Evolutionary conservation across 2,888 invertebrate species (phyloP), one percentile per base, ranked within the genome.

Genomic region (Acleris emargana): DNA sequence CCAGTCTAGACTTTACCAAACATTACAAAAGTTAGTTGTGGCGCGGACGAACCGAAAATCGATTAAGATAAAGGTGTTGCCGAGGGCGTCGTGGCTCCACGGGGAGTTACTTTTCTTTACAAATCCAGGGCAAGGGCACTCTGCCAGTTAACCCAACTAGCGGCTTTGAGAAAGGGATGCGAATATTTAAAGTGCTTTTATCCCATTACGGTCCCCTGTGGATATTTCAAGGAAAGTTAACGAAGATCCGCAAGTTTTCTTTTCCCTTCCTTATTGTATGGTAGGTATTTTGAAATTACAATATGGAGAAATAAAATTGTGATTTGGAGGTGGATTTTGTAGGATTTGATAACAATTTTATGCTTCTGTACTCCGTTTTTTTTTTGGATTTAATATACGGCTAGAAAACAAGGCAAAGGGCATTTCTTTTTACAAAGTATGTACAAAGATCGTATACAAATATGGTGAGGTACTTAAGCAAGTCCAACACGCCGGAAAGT

Each of bases 161-260:
- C 43, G 60, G 50, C 38, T 55, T 51, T n/a, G 53, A 64, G 64
- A 61, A 66, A 66, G 54, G 59, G 64, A 60, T 57, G 60, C 54
- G 60, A 50, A 55, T 60, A 66, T 66, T 66, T 66, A 61, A 61
- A 74, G 70, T 71, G 67, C 68, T 73, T 70, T 74, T 72, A 76
- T 75, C 70, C 69, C 70, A 73, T 76, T 75, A 76, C 64, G 69
- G 67, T 66, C 69, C 73, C 67, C 71, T 70, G 61, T 73, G 70
- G 69, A 69, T 72, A 70, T 68, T 75, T 70, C 62, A 67, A 67
- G 68, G 70, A 70, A 72, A 71, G 69, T 73, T 72, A 72, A 69
- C 71, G 72, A 61, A 60, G 45, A 60, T 55, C 43, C 9, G 53
- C 47, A 38, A 25, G 51, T 45, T 54, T 58, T 66, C 38, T 32